phyloP scores from a whole-genome alignment of 2,113 vertebrate species.

The Takifugu bimaculatus region DNA sequence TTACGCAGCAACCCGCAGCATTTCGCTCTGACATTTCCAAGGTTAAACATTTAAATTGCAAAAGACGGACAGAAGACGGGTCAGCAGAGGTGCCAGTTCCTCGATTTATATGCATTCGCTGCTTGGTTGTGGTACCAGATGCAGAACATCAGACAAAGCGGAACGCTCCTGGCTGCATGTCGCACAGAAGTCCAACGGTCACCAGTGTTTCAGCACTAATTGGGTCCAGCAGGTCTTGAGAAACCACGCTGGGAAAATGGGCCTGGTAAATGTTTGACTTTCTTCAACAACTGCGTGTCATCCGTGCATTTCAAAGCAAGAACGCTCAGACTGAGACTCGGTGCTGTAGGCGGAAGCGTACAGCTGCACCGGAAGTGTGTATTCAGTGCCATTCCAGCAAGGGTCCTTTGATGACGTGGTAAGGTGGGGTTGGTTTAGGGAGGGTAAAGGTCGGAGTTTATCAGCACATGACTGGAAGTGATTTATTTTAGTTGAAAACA shows the following conservation, averaged over 20 bases:
- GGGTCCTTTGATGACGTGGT: background rate
- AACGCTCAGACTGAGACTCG: background rate
- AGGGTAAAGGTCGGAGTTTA: background rate
- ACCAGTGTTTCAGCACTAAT: constrained; percentile 5
- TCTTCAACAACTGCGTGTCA: background rate
- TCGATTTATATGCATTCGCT: too few species aligned
- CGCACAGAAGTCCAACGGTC: constrained; percentile 31
- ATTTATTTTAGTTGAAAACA: background rate
- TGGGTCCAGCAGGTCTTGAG: constrained; percentile 8
- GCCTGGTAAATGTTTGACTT: constrained; percentile 49
- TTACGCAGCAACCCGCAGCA: background rate
- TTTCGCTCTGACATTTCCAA: background rate
- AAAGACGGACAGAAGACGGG: too few species aligned
- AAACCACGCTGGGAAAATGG: background rate
- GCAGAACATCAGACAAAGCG: background rate
- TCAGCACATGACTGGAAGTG: background rate
- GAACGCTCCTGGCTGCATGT: constrained; percentile 11
- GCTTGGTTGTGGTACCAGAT: too few species aligned
- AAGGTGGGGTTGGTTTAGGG: background rate
- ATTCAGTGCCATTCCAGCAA: background rate
- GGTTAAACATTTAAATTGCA: background rate
- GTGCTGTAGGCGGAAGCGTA: constrained; percentile 9
- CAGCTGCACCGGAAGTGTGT: constrained; percentile 37
- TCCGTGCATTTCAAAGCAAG: background rate
- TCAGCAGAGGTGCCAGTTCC: too few species aligned